phyloP scores from a whole-genome alignment of 2,113 vertebrate genomes.

The Gymnorhina tibicen region DNA sequence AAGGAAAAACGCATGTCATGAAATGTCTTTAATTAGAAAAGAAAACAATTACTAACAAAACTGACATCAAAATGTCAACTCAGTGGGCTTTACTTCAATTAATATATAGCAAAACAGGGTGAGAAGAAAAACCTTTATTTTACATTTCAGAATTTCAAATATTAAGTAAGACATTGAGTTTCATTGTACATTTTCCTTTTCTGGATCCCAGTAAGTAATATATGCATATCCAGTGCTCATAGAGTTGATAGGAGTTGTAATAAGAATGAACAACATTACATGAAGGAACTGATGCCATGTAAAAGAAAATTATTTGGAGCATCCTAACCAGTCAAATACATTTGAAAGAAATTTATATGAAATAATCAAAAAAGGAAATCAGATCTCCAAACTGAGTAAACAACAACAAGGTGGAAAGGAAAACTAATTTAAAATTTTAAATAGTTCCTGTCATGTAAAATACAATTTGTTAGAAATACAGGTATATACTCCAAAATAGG shows the following conservation, averaged over 20 bases:
- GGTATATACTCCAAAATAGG: not conserved
- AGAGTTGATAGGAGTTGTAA: not conserved
- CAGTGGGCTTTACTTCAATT: not conserved
- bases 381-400: not conserved
- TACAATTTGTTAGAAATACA: not conserved
- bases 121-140: not conserved
- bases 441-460: not conserved
- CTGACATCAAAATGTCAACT: not conserved
- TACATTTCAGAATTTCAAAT: not conserved
- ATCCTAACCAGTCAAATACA: conserved; percentile 44
- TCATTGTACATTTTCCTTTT: not conserved
- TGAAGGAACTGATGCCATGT: not conserved
- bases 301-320: conserved; percentile 55
- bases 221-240: not conserved
- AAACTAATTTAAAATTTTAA: not conserved
- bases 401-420: not conserved
- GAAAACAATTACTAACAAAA: not conserved
- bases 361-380: conserved; percentile 15
- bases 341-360: conserved; percentile 39
- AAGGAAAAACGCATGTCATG: not conserved
- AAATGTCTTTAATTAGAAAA: not conserved
- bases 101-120: not conserved
- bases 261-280: not conserved
- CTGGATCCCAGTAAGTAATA: not conserved
- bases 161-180: not conserved